Percentiles rank a stretch among this genome's conserved stretches.
phyloP scores from a whole-genome alignment of 2,113 vertebrate species.

The Pimephales promelas region DNA sequence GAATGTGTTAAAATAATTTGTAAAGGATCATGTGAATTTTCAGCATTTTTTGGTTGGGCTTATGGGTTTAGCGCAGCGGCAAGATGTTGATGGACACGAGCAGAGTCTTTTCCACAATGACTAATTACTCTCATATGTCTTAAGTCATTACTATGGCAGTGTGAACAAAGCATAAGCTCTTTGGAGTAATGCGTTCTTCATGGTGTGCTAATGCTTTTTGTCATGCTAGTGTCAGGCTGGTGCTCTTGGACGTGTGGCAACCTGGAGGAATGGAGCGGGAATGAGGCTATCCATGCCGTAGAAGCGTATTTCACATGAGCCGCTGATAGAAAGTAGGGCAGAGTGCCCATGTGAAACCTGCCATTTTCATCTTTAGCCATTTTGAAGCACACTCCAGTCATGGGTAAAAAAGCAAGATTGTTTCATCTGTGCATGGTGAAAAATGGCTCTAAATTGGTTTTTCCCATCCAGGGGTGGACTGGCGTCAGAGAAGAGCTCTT shows the following conservation, averaged over 20 bases:
- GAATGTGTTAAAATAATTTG: no score
- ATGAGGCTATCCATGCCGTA: constrained; percentile 14
- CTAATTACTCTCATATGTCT: constrained; percentile 22
- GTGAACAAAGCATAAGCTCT: constrained; percentile 13
- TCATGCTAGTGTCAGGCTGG: constrained; percentile 29
- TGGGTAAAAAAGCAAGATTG: constrained; percentile 51
- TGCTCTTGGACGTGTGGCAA: constrained; percentile 18
- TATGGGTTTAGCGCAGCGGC: neutral
- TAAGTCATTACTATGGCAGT: constrained; percentile 11
- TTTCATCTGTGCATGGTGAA: constrained; percentile 42
- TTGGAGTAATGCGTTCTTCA: constrained; percentile 13
- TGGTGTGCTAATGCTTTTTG: constrained; percentile 20
- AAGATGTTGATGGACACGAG: constrained; percentile 17
- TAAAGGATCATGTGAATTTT: no score
- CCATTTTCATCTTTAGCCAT: constrained; percentile 59
- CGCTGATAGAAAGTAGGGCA: constrained; percentile 41
- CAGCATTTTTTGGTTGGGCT: neutral
- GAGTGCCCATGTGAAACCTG: constrained; percentile 45
- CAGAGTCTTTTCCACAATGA: constrained; percentile 13
- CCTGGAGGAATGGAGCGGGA: constrained; percentile 36
- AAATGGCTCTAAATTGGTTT: constrained; percentile 54
- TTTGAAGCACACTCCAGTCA: constrained; percentile 46
- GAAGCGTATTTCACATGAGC: constrained; percentile 41
- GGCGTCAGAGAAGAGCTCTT: constrained; percentile 23
- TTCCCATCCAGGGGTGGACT: constrained; percentile 36